Base-by-base conservation (phyloP, 2,888 invertebrate species). In the Colletes collaris region DNA sequence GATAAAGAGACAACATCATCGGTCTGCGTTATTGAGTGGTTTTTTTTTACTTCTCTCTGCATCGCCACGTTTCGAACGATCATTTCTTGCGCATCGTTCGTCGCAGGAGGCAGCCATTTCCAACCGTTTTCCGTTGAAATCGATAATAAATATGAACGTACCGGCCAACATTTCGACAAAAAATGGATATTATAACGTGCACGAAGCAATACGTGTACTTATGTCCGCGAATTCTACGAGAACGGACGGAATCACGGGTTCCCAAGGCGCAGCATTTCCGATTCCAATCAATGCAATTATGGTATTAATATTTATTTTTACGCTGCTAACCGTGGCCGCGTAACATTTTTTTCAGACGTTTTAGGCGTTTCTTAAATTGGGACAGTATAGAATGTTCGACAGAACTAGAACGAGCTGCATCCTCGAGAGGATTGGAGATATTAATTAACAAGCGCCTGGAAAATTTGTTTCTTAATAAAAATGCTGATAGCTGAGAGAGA, bases 281-380 rank as follows among this genome's bases (percentile, higher is more conserved):
- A 76, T 76, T 77, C 76, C 46, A 63, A 77, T 64, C 63, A 40
- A 35, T 44, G 76, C 44, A 77, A 77, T 77, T 76, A 64, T 64
- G 68, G 67, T 59, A 49, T 77, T 77, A 77, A 77, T 68, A 68
- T 77, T 75, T 68, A 56, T 63, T 35, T 53, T 11, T 19, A 13
- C n/a, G 19, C 53, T 19, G 49, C 53, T 10, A 10, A 49, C 16
- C 27, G 10, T 50, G 10, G 13, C 7, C 40, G 4, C 40, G 40
- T 40, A 40, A 4, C 4, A 27, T 27, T 27, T 27, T 2, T 27
- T 27, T 27, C 2, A 27, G 27, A 27, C 27, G 27, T 27, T 27
- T 27, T 27, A 27, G 27, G 2, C 27, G 27, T 27, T 27, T 27
- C 27, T 27, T 27, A 27, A 27, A 27, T 27, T 27, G 2, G 27